Evolutionary conservation across 2,113 vertebrate genomes (phyloP).

Genomic region (Balaenoptera acutorostrata): DNA sequence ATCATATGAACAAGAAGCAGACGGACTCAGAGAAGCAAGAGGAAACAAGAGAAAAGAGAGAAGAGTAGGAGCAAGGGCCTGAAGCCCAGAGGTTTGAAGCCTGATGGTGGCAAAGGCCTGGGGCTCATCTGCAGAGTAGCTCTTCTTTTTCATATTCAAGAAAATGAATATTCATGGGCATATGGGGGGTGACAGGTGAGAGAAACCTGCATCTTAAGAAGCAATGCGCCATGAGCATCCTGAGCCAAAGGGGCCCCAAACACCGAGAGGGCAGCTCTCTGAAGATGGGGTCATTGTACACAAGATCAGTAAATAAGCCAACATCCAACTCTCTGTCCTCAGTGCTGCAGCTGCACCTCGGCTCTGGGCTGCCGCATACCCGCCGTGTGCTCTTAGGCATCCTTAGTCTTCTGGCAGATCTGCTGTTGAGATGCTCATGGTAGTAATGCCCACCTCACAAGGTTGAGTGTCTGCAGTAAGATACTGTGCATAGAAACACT

Average conservation of each 20-base stretch:
- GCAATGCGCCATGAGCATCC: neutral
- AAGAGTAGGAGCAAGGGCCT: neutral
- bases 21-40: neutral
- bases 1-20: neutral
- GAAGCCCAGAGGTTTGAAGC: neutral
- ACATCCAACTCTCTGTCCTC: neutral
- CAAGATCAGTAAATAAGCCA: neutral
- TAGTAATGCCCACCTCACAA: neutral
- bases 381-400: neutral
- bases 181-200: neutral
- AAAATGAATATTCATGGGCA: neutral
- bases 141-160: neutral
- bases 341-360: neutral
- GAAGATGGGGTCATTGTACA: neutral
- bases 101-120: neutral
- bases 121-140: neutral
- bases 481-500: neutral
- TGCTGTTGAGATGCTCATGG: neutral
- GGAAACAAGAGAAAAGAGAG: neutral
- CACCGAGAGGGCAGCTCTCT: neutral
- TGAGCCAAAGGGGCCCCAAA: neutral
- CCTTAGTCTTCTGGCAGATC: neutral
- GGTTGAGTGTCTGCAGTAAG: neutral
- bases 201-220: neutral
- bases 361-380: rapidly evolving